These are phyloP conservation scores for Sabatieria punctata DNA, from an alignment of 2,888 invertebrate species.

Conservation along the genomic window DNA sequence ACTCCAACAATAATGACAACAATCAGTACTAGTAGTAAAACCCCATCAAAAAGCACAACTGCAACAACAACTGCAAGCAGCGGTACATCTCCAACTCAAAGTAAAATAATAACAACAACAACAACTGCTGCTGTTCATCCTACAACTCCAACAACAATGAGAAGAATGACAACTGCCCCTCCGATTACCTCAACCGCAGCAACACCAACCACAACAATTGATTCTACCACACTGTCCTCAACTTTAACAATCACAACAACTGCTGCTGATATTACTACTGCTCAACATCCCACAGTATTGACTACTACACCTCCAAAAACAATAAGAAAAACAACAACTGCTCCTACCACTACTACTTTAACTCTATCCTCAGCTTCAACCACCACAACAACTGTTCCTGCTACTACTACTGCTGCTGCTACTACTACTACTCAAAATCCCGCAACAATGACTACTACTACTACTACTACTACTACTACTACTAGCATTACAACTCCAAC, in stretches of 20 bases:
- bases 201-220: neutral
- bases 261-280: slow-evolving; percentile 1
- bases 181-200: slow-evolving; percentile 1
- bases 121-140: neutral
- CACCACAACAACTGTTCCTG: slow-evolving; percentile 5
- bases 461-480: slow-evolving; percentile 3
- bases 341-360: slow-evolving; percentile 1
- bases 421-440: neutral
- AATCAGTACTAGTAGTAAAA: no score
- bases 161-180: neutral
- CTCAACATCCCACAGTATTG: neutral
- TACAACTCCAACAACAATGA: neutral
- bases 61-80: no score
- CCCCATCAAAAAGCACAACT: no score
- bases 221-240: neutral
- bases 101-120: no score
- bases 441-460: slow-evolving; percentile 6
- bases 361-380: neutral
- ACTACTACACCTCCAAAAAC: slow-evolving; percentile 6
- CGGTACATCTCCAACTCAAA: no score
- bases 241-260: slow-evolving; percentile 1
- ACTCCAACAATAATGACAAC: no score
- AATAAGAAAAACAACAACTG: slow-evolving; percentile 5
- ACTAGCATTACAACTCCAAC: neutral
- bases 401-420: slow-evolving; percentile 6